Percentiles rank a stretch among this genome's conserved stretches.
Evolutionary conservation across 2,113 vertebrate species (phyloP).

Genomic region (Microcebus ravelobensis): DNA sequence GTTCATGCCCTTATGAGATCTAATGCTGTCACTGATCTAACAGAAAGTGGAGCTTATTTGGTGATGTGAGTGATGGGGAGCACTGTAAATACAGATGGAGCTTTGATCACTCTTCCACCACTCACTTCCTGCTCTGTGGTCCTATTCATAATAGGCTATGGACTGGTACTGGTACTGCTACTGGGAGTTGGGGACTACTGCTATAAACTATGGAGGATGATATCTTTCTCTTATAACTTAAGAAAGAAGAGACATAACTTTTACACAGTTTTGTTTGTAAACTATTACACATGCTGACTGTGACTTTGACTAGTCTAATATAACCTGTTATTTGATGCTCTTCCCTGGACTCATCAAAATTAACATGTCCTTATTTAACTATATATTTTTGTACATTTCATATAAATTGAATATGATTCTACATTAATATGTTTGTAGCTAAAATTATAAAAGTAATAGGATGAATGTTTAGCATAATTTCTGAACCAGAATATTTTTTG

Average conservation of each 20-base stretch:
- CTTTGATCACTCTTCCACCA: too few species aligned
- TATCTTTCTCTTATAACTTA: constrained; percentile 68
- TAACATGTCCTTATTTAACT: neutral
- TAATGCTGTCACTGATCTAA: too few species aligned
- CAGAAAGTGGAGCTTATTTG: too few species aligned
- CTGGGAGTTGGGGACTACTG: too few species aligned
- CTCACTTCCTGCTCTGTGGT: too few species aligned
- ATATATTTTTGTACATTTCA: neutral
- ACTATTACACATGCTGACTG: constrained; percentile 70
- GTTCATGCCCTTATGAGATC: too few species aligned
- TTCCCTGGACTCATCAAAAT: neutral
- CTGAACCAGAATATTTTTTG: neutral
- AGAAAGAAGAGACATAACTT: constrained; percentile 39
- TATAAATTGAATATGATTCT: neutral
- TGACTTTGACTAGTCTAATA: constrained; percentile 54
- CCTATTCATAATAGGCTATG: too few species aligned
- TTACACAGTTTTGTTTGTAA: constrained; percentile 70
- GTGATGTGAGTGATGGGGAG: too few species aligned
- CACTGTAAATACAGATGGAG: too few species aligned
- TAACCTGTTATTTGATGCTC: neutral
- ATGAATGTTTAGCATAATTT: neutral
- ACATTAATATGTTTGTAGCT: neutral
- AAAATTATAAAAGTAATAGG: neutral
- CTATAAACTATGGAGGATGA: constrained; percentile 55
- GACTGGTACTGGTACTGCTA: too few species aligned